Conservation (phyloP, 2,113 vertebrate species). For the Ornithorhynchus anatinus region DNA sequence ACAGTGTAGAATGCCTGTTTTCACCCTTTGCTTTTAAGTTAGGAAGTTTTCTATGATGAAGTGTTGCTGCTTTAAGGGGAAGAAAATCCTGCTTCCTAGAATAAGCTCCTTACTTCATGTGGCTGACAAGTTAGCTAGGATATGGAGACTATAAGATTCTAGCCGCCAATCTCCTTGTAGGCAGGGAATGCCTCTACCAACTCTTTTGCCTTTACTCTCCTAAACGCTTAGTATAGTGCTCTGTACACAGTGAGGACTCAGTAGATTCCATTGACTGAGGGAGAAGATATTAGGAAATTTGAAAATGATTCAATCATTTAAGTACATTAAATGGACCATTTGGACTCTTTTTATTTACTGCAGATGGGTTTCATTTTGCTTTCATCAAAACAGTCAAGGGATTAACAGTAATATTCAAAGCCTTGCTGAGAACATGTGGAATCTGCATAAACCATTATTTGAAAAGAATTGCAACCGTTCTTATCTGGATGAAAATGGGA, state of each 20-base stretch:
- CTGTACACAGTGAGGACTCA: no score
- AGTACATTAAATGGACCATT: background rate
- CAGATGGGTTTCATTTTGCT: background rate
- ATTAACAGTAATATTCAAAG: slow-evolving; percentile 21
- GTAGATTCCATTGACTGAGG: no score
- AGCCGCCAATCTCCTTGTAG: no score
- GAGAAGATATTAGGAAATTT: no score
- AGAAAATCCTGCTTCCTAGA: background rate
- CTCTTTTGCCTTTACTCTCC: no score
- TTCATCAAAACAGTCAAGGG: background rate
- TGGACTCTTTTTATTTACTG: background rate
- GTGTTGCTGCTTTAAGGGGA: background rate
- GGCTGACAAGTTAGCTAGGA: background rate
- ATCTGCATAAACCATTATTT: slow-evolving; percentile 26
- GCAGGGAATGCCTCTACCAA: no score
- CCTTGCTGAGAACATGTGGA: background rate
- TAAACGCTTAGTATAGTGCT: no score
- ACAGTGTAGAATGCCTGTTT: no score
- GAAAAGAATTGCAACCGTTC: slow-evolving; percentile 32
- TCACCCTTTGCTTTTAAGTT: background rate
- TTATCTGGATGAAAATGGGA: slow-evolving; percentile 42
- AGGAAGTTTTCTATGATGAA: background rate
- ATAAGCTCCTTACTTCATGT: background rate
- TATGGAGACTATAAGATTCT: background rate
- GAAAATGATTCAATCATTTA: no score